phyloP scores from a whole-genome alignment of 2,888 invertebrate genomes.

The Didymodactylos carnosus region DNA sequence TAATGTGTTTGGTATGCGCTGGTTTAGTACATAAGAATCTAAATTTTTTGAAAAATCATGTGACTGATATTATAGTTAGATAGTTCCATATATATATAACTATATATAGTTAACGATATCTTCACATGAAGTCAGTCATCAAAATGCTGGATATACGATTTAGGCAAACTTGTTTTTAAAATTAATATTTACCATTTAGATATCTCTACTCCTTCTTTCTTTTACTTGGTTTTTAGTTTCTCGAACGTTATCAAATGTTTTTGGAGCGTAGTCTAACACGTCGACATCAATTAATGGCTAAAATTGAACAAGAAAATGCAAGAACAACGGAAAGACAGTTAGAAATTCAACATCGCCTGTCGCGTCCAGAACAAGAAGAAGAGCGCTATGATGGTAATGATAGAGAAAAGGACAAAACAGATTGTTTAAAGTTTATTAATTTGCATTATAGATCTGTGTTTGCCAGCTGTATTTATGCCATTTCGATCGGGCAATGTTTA shows the following conservation, averaged over 20 bases:
- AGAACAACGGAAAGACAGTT: conserved; percentile 4
- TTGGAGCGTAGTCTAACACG: conserved; percentile 24
- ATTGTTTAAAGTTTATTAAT: not conserved
- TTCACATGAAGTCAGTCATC: too few relatives aligned
- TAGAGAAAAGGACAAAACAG: not conserved
- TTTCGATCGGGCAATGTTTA: conserved; percentile 21
- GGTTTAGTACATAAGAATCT: too few relatives aligned
- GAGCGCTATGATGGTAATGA: not conserved
- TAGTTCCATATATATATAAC: too few relatives aligned
- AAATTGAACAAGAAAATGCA: conserved; percentile 20
- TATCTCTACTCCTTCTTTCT: too few relatives aligned
- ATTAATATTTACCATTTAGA: not conserved
- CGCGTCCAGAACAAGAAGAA: not conserved
- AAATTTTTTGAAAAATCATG: too few relatives aligned
- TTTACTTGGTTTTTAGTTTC: conserved; percentile 21
- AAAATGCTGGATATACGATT: not conserved
- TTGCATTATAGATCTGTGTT: conserved; percentile 14
- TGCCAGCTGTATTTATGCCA: conserved; percentile 34
- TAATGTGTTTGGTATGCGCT: too few relatives aligned
- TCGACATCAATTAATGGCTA: conserved; percentile 23
- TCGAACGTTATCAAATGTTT: conserved; percentile 25
- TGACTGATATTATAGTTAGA: too few relatives aligned
- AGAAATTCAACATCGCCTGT: conserved; percentile 7
- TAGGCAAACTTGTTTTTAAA: not conserved
- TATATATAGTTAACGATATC: too few relatives aligned